phyloP scores from a whole-genome alignment of 2,888 invertebrate genomes.

The Stegophylla sp. region DNA sequence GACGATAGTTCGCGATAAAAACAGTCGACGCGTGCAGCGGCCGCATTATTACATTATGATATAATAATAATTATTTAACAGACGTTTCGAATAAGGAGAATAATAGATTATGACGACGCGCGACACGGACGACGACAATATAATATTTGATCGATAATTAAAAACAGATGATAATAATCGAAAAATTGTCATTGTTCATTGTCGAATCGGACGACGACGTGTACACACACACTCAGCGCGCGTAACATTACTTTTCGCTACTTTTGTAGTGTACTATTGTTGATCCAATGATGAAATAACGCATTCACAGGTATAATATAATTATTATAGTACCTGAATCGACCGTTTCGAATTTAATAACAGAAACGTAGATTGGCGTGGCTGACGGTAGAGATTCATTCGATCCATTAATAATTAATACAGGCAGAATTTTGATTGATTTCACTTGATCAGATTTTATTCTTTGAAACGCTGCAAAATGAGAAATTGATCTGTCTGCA shows the following conservation, averaged over 20 bases:
- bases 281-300: not conserved
- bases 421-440: not conserved
- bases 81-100: constrained; percentile 6
- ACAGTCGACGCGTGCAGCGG: not conserved
- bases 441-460: not conserved
- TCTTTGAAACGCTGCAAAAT: not conserved
- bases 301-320: not conserved
- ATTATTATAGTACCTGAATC: not conserved
- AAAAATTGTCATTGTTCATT: constrained; percentile 28
- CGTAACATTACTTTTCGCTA: not conserved
- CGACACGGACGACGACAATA: not conserved
- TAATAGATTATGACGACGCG: not conserved
- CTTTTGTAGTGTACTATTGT: not conserved
- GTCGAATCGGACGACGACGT: not conserved
- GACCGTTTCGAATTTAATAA: not conserved
- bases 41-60: not conserved
- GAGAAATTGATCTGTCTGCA: not conserved
- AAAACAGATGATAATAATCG: constrained; percentile 34
- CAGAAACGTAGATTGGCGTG: too few species aligned
- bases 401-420: not conserved
- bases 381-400: not conserved
- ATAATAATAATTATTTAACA: constrained; percentile 26
- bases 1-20: not conserved
- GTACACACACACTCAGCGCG: too few species aligned
- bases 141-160: not conserved